phyloP scores from a whole-genome alignment of 2,113 vertebrate genomes.

The Macrotus californicus region DNA sequence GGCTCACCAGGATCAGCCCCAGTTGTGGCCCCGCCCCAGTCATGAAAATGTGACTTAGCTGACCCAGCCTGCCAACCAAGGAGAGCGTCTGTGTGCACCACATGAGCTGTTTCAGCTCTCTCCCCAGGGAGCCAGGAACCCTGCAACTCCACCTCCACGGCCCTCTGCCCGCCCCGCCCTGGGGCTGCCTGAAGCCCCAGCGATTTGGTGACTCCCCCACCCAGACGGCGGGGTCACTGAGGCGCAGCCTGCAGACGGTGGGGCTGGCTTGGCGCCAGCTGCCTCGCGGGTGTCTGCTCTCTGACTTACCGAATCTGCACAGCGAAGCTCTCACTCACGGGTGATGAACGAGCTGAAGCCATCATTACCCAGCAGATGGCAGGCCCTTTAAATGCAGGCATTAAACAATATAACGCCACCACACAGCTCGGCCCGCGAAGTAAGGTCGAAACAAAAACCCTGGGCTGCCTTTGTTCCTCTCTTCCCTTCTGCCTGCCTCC shows the following conservation, averaged over 20 bases:
- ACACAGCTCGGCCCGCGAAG: neutral
- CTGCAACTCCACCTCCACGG: neutral
- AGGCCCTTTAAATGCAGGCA: conserved; percentile 20
- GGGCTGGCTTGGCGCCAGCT: neutral
- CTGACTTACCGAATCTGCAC: conserved; percentile 48
- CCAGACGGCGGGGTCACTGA: fast-evolving
- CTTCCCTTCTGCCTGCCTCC: neutral
- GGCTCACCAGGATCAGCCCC: neutral
- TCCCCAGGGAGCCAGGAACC: neutral
- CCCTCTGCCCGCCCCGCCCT: neutral
- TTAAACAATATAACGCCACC: conserved; percentile 53
- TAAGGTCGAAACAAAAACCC: neutral
- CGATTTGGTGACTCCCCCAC: too few relatives aligned
- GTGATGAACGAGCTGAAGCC: conserved; percentile 32
- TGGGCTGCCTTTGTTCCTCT: neutral
- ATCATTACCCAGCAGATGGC: conserved; percentile 68
- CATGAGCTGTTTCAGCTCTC: neutral
- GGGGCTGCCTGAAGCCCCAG: neutral
- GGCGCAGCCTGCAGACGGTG: fast-evolving
- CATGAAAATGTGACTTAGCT: neutral
- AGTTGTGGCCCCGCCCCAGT: neutral
- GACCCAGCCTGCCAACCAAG: neutral
- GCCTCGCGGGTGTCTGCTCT: neutral
- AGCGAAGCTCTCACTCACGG: neutral
- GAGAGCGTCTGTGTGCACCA: fast-evolving